A percentile compares a stretch with the other conserved stretches of the same genome.
Evolutionary conservation across 2,888 invertebrate genomes (phyloP).

Genomic region (Drosophila limbata): DNA sequence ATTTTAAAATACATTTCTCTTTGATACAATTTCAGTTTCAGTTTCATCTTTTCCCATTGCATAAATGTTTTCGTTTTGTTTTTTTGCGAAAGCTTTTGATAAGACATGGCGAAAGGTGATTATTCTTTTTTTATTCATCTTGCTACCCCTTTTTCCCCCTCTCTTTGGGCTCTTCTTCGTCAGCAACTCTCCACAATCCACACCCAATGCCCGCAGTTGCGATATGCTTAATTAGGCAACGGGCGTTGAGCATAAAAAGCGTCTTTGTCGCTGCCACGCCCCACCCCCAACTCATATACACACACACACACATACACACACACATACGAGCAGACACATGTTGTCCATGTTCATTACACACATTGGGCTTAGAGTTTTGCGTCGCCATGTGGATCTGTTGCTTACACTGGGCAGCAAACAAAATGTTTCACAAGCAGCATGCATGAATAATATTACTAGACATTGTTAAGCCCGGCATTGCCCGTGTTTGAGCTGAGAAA

Average conservation of each 20-base stretch:
- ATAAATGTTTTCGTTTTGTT: background rate
- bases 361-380: constrained; percentile 60
- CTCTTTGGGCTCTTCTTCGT: background rate
- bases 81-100: constrained; percentile 3
- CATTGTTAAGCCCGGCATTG: background rate
- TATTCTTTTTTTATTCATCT: background rate
- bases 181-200: constrained; percentile 26
- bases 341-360: constrained; percentile 76
- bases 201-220: constrained; percentile 57
- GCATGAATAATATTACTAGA: background rate
- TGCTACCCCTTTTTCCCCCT: background rate
- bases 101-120: constrained; percentile 18
- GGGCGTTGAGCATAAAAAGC: constrained; percentile 75
- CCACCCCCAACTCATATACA: constrained; percentile 27
- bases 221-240: constrained; percentile 79
- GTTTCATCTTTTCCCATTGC: background rate
- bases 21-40: background rate
- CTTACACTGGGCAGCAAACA: constrained; percentile 55
- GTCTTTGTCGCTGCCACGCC: constrained; percentile 75
- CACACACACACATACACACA: constrained; percentile 10
- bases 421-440: background rate
- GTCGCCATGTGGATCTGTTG: constrained; percentile 61
- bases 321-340: constrained; percentile 52
- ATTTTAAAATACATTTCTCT: background rate
- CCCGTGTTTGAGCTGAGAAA: background rate